A percentile compares a stretch with the other conserved stretches of the same genome.
Conservation (phyloP, 2,113 vertebrate genomes). For the Peromyscus leucopus region DNA sequence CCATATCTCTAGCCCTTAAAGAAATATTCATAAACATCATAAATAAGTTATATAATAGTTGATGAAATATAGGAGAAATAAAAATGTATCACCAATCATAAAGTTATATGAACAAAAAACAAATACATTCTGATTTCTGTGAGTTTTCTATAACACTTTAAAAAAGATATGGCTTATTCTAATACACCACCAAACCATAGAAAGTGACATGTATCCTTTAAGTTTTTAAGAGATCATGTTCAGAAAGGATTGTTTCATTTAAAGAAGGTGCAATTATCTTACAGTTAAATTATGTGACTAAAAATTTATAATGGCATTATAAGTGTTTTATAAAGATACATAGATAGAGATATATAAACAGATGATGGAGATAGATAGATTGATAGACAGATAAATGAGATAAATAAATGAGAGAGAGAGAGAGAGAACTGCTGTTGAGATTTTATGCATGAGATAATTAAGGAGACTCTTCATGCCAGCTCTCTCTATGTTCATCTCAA, state of each 20-base stretch:
- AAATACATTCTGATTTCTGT: constrained; percentile 37
- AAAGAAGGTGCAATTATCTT: not conserved
- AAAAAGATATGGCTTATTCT: not conserved
- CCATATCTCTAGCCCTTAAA: not conserved
- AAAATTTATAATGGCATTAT: not conserved
- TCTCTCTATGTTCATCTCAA: not conserved
- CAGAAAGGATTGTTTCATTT: not conserved
- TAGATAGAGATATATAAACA: not conserved
- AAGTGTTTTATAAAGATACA: not conserved
- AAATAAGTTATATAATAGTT: not conserved
- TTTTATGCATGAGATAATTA: not conserved
- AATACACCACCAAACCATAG: not conserved
- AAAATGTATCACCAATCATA: not conserved
- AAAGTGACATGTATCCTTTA: not conserved
- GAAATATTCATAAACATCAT: not conserved
- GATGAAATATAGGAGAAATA: constrained; percentile 34
- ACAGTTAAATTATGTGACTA: not conserved
- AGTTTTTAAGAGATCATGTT: not conserved
- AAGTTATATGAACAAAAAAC: not conserved
- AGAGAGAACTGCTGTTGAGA: not conserved
- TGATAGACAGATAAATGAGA: not conserved
- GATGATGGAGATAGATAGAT: not conserved
- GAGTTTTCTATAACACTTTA: not conserved
- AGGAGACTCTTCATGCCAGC: not conserved
- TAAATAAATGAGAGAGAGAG: not conserved